Evolutionary conservation across 2,888 invertebrate genomes (phyloP).

Genomic region (Andrena fulva): DNA sequence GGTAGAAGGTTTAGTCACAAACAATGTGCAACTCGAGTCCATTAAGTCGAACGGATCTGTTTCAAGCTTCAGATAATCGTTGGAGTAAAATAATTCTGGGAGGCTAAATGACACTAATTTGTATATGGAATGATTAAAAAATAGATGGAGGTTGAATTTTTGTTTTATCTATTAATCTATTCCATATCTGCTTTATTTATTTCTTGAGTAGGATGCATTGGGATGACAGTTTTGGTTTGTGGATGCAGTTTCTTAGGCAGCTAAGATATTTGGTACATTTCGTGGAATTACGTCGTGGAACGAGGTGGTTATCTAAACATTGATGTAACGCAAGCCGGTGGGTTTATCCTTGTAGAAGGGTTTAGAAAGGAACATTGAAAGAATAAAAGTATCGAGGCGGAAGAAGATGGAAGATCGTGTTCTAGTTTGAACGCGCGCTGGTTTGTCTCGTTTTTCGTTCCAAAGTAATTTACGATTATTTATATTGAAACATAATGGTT

Average conservation of each 20-base stretch:
- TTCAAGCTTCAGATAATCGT: too few relatives aligned
- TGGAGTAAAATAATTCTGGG: too few relatives aligned
- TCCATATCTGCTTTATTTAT: too few relatives aligned
- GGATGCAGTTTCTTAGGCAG: constrained; percentile 10
- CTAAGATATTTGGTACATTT: constrained; percentile 6
- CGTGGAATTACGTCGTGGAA: constrained; percentile 13
- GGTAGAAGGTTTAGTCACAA: too few relatives aligned
- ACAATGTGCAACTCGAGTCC: too few relatives aligned
- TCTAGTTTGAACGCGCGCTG: neutral
- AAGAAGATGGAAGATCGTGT: neutral
- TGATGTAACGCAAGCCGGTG: constrained; percentile 39
- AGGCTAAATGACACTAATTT: too few relatives aligned
- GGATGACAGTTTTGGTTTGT: neutral
- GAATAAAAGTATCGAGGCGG: constrained; percentile 31
- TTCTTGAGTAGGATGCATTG: too few relatives aligned
- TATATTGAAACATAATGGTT: neutral
- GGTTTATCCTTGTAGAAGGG: constrained; percentile 31
- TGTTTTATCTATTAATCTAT: too few relatives aligned
- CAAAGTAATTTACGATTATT: neutral
- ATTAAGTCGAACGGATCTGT: too few relatives aligned
- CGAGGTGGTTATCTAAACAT: constrained; percentile 49
- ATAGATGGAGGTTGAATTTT: too few relatives aligned
- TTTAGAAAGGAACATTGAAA: constrained; percentile 38
- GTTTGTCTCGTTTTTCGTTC: constrained; percentile 10
- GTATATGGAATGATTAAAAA: too few relatives aligned